Conservation (phyloP, 2,797 vertebrate genomes). For the Sebastes matsubarae region DNA sequence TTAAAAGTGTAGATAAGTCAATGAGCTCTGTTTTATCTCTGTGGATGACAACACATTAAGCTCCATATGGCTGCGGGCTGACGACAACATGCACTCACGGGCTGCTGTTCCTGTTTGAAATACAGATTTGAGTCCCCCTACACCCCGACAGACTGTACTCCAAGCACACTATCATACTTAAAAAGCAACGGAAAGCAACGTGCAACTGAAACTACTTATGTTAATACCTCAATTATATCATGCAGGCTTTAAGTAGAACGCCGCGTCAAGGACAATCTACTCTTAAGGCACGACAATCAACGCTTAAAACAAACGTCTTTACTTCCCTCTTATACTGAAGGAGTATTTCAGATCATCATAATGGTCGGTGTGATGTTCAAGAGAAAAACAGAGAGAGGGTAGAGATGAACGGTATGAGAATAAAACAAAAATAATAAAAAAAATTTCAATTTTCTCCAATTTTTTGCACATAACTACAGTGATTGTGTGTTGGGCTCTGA, state of each 20-base stretch:
- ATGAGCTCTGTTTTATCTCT: slow-evolving; percentile 38
- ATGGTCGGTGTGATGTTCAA: background rate
- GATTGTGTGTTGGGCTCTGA: background rate
- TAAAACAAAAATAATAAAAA: background rate
- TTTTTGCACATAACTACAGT: background rate
- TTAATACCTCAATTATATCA: background rate
- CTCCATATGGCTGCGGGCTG: slow-evolving; percentile 21
- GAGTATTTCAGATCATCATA: background rate
- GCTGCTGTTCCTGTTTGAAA: slow-evolving; percentile 1
- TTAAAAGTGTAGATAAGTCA: slow-evolving; percentile 47
- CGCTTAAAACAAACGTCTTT: background rate
- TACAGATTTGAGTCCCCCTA: background rate
- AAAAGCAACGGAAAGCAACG: background rate
- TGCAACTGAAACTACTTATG: background rate
- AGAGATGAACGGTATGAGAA: background rate
- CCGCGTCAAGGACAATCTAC: background rate
- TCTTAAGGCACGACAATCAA: background rate
- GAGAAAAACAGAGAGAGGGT: background rate
- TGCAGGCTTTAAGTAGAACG: background rate
- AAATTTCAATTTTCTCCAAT: background rate
- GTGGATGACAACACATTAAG: slow-evolving; percentile 32
- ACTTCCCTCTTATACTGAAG: background rate
- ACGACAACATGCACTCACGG: slow-evolving; percentile 9
- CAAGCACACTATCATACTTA: background rate
- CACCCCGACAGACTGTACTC: background rate